Conservation (phyloP, 2,797 vertebrate genomes). For the Gymnoscopelus microlampas region DNA sequence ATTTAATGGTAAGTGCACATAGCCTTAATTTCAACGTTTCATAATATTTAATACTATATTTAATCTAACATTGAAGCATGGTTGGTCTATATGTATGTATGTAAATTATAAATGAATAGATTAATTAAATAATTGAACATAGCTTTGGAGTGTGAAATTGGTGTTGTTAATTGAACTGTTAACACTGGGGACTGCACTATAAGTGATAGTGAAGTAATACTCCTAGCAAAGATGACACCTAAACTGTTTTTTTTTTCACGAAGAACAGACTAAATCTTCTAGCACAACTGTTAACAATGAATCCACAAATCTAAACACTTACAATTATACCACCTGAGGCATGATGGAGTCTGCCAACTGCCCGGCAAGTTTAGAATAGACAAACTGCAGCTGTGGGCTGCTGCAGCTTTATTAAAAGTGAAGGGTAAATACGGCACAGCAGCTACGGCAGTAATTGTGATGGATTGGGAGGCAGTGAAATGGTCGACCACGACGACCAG, state of each 20-base stretch:
- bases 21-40: no score
- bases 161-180: no score
- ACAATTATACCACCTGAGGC: background rate
- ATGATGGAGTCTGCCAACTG: background rate
- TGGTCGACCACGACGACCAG: constrained; percentile 9
- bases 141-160: no score
- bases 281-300: background rate
- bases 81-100: no score
- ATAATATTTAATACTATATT: no score
- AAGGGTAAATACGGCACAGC: constrained; percentile 13
- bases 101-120: no score
- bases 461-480: constrained; percentile 16
- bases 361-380: background rate
- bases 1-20: no score
- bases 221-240: background rate
- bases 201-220: no score
- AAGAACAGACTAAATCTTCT: background rate
- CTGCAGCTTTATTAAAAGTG: constrained; percentile 11
- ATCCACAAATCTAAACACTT: background rate
- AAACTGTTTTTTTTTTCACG: background rate
- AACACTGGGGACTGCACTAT: no score
- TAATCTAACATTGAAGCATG: no score
- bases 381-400: constrained; percentile 10
- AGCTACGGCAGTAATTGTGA: constrained; percentile 25
- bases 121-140: no score